phyloP scores from a whole-genome alignment of 2,113 vertebrate species.

The Vidua macroura region DNA sequence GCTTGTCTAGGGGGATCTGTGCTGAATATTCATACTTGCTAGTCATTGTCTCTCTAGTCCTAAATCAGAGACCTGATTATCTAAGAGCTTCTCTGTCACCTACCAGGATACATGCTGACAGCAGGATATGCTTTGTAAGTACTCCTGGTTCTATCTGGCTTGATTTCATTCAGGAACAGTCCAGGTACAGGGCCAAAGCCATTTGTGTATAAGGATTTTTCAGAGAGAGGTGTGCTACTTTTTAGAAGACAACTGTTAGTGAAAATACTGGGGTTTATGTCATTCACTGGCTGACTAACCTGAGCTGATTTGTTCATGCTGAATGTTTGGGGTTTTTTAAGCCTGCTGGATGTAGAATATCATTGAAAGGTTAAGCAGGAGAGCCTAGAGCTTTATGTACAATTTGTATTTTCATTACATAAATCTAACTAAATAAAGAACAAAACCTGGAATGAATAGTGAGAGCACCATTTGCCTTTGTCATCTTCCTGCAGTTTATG shows the following conservation, averaged over 20 bases:
- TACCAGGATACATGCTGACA: not conserved
- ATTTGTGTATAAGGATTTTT: not conserved
- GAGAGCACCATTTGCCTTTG: not conserved
- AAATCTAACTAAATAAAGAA: constrained; percentile 6
- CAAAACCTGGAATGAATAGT: not conserved
- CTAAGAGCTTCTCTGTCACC: not conserved
- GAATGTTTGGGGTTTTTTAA: not conserved
- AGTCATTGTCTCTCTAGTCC: not conserved
- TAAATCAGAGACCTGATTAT: not conserved
- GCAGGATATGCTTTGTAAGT: not conserved
- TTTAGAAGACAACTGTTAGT: not conserved
- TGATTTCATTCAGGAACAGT: not conserved
- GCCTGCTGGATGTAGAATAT: not conserved
- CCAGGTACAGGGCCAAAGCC: not conserved
- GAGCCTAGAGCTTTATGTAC: not conserved
- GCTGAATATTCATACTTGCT: constrained; percentile 19
- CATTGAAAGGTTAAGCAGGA: not conserved
- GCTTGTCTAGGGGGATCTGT: not conserved
- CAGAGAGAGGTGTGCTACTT: not conserved
- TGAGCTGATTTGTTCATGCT: not conserved
- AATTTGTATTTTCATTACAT: not conserved
- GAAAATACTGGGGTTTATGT: not conserved
- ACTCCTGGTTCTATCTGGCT: not conserved
- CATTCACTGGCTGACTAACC: not conserved
- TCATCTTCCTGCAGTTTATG: not conserved